Conservation (phyloP, 2,888 invertebrate genomes). For the Oegoconia quadripuncta region DNA sequence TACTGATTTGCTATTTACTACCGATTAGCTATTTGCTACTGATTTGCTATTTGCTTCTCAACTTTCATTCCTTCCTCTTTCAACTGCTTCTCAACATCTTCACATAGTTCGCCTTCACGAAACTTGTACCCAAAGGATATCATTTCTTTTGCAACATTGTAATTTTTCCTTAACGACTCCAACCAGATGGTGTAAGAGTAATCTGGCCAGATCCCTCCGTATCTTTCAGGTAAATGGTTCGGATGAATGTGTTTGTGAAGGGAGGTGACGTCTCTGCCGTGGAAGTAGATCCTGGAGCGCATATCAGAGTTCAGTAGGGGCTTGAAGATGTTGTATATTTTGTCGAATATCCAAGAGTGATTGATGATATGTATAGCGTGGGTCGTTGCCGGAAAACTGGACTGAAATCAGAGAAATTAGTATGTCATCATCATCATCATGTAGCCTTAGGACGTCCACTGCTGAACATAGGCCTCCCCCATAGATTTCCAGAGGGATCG, state of each 20-base stretch:
- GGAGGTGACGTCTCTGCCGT: constrained; percentile 85
- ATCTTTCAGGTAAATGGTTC: constrained; percentile 84
- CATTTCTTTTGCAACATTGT: constrained; percentile 81
- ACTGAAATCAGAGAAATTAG: constrained; percentile 57
- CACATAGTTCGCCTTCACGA: constrained; percentile 56
- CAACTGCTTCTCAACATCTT: constrained; percentile 53
- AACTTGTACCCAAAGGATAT: constrained; percentile 81
- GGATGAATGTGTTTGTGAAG: constrained; percentile 86
- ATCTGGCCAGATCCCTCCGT: constrained; percentile 85
- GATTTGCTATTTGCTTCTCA: too few relatives aligned
- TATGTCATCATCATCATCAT: too few relatives aligned
- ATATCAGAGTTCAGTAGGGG: constrained; percentile 85
- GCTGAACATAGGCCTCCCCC: too few relatives aligned
- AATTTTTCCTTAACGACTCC: constrained; percentile 78
- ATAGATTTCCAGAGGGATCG: too few relatives aligned
- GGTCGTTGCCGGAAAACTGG: constrained; percentile 85
- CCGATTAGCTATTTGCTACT: background rate
- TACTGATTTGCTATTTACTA: too few relatives aligned
- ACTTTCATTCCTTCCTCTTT: constrained; percentile 50
- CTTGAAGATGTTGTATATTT: constrained; percentile 87
- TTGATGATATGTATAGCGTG: constrained; percentile 88
- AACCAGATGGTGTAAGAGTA: constrained; percentile 88
- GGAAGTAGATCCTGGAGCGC: constrained; percentile 83
- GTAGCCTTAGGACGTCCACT: too few relatives aligned
- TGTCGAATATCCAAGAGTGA: constrained; percentile 90